phyloP scores from a whole-genome alignment of 2,113 vertebrate species.

The Eonycteris spelaea region DNA sequence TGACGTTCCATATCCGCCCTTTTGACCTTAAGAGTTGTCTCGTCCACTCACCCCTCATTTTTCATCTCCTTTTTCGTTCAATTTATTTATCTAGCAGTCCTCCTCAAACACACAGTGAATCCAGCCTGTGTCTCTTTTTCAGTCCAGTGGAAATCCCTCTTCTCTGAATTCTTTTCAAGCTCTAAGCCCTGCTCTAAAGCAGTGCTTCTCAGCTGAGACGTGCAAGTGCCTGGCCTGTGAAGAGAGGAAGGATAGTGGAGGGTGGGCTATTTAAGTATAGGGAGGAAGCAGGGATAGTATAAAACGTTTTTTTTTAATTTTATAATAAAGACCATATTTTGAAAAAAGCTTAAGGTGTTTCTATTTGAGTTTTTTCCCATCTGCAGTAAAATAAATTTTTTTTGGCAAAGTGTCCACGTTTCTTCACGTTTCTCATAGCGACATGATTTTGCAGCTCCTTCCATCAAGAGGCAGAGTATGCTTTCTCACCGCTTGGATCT shows the following conservation, averaged over 20 bases:
- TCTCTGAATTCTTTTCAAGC: neutral
- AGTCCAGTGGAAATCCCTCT: neutral
- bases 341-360: neutral
- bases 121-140: neutral
- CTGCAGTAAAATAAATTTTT: too few relatives aligned
- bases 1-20: neutral
- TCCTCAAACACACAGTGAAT: neutral
- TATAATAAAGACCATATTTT: neutral
- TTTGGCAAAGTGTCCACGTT: neutral
- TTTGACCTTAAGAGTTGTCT: neutral
- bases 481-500: neutral
- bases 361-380: neutral
- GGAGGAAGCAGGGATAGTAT: neutral
- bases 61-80: neutral
- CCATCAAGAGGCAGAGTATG: neutral
- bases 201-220: neutral
- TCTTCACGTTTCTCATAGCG: neutral
- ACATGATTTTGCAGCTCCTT: neutral
- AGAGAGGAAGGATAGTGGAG: neutral
- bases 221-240: neutral
- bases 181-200: neutral
- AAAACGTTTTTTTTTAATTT: neutral
- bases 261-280: neutral
- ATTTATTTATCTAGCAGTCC: neutral
- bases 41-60: neutral